These are phyloP conservation scores for Garrulus glandarius DNA, from an alignment of 2,797 vertebrate species.

Conservation along the genomic window DNA sequence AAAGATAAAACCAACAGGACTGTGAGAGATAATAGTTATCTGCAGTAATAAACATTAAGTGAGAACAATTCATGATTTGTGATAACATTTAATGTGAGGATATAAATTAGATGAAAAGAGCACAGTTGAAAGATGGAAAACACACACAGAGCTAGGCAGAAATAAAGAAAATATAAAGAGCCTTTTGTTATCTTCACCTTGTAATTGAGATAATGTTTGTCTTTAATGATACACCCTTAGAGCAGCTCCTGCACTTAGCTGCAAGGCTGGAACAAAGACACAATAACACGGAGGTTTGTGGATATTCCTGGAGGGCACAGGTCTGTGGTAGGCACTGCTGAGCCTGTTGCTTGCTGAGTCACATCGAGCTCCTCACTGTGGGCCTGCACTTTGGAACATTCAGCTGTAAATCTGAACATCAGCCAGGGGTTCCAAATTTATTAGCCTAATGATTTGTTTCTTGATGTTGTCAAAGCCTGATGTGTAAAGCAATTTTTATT, in stretches of 20 bases:
- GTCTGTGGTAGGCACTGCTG: background rate
- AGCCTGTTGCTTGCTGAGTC: background rate
- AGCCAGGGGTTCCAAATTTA: background rate
- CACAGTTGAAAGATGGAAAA: constrained; percentile 25
- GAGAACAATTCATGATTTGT: constrained; percentile 58
- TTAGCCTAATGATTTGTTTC: background rate
- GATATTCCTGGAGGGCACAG: background rate
- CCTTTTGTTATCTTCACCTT: constrained; percentile 45
- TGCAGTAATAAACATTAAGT: constrained; percentile 63
- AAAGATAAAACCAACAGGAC: constrained; percentile 54
- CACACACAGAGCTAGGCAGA: background rate
- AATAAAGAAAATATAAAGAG: constrained; percentile 24
- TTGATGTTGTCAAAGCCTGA: background rate
- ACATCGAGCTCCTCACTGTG: background rate
- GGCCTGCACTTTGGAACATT: background rate
- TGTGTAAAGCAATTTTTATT: background rate
- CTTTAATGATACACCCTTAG: background rate
- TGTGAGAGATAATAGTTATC: constrained; percentile 62
- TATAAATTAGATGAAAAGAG: constrained; percentile 65
- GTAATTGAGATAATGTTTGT: constrained; percentile 51
- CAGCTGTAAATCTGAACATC: background rate
- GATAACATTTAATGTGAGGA: constrained; percentile 61
- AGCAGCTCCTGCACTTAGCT: background rate
- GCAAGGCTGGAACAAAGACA: background rate
- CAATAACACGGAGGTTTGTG: background rate